phyloP scores from a whole-genome alignment of 2,797 vertebrate species.

The Sciurus carolinensis region DNA sequence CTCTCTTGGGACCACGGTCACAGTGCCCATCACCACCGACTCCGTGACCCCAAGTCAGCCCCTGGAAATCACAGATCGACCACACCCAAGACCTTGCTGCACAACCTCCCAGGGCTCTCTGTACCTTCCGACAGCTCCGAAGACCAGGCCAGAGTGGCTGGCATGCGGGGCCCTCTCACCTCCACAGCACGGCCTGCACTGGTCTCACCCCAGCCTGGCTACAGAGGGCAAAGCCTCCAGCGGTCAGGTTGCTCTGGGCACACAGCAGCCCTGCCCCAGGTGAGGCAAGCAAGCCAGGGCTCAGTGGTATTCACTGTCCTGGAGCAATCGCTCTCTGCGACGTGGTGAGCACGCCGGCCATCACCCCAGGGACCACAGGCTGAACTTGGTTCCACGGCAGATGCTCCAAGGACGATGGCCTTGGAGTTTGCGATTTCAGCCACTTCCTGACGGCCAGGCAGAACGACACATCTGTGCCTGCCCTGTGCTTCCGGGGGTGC shows the following conservation, averaged over 20 bases:
- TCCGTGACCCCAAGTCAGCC: accelerated
- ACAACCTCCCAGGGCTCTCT: neutral
- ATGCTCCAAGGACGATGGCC: accelerated
- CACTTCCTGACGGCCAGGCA: accelerated
- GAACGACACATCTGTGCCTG: too few relatives aligned
- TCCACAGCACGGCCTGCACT: neutral
- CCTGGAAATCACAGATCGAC: neutral
- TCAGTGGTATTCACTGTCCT: too few relatives aligned
- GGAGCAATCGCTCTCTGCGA: too few relatives aligned
- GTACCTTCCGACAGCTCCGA: neutral
- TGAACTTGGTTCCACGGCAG: neutral
- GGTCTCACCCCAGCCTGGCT: too few relatives aligned
- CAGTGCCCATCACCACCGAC: too few relatives aligned
- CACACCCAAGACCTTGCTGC: neutral
- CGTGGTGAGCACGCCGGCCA: neutral
- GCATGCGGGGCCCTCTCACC: neutral
- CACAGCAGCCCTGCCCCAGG: neutral
- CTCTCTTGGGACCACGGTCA: accelerated
- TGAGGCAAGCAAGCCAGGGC: too few relatives aligned
- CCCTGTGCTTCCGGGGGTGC: neutral
- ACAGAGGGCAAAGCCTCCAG: neutral
- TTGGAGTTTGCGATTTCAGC: accelerated
- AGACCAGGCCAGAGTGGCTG: neutral
- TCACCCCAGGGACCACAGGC: neutral
- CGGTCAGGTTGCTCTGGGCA: neutral